Evolutionary conservation across 1,140 invertebrate species (phyloP).

Genomic region (Mylabris phalerata): DNA sequence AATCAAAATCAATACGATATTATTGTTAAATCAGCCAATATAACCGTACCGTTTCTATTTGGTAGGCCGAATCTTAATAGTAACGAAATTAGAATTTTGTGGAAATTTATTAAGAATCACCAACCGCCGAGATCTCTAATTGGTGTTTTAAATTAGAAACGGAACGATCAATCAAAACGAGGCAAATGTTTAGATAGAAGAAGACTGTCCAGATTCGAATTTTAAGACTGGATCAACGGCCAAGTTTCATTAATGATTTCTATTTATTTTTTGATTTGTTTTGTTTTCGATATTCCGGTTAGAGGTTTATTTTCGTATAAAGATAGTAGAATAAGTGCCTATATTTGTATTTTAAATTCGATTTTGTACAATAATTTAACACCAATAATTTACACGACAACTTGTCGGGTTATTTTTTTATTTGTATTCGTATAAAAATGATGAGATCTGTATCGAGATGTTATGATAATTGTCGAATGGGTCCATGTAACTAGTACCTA

Average conservation of each 20-base stretch:
- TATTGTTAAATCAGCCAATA: conserved; percentile 6
- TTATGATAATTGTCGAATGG: conserved; percentile 5
- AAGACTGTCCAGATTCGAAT: conserved; percentile 11
- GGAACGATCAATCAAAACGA: conserved; percentile 4
- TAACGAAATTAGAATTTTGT: conserved; percentile 26
- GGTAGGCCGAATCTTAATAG: conserved; percentile 28
- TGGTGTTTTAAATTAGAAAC: not conserved
- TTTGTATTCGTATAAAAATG: no score
- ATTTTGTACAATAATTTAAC: conserved; percentile 4
- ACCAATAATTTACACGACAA: not conserved
- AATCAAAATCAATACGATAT: conserved; percentile 6
- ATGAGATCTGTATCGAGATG: not conserved
- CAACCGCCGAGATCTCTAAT: conserved; percentile 15
- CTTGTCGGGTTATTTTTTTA: no score
- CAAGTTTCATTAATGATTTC: not conserved
- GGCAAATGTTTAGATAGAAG: not conserved
- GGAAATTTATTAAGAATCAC: conserved; percentile 23
- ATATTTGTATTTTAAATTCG: not conserved
- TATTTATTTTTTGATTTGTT: not conserved
- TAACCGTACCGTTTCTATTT: conserved; percentile 26
- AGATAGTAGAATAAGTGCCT: conserved; percentile 5
- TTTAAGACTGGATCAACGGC: conserved; percentile 7
- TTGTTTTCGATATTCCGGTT: not conserved
- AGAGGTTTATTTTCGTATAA: not conserved
- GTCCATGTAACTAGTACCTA: conserved; percentile 15